Evolutionary conservation across 2,797 vertebrate genomes (phyloP), one percentile per base, ranked within the genome.

Genomic region (Knipowitschia caucasica): DNA sequence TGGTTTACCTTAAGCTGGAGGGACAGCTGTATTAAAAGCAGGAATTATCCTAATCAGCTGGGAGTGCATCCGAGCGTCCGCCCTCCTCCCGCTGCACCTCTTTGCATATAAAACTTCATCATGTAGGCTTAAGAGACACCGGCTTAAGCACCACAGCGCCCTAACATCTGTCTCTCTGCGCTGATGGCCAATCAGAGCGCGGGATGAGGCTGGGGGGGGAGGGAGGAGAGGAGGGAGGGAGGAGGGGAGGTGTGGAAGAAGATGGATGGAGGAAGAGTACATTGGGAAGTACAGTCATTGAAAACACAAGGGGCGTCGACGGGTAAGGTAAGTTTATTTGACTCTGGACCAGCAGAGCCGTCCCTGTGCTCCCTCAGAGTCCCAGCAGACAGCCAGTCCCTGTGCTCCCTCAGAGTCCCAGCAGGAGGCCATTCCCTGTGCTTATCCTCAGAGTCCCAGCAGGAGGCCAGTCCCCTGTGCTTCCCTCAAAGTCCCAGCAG

Each of bases 1-100:
- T 95, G 95, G 94, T 96, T 96, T 96, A 96, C 95, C 94, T 98
- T 98, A 96, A 96, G 94, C 94, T 93, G 92, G 91, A 95, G 91
- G 92, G 84, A 88, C 84, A 83, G 84, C 84, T 88, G 84, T 88
- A 85, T 86, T 84, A 88, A 85, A 86, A 83, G 74, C 78, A 82
- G 84, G 83, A 88, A 88, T 88, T 86, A 88, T 88, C 84, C 83
- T 86, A 88, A 86, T 86, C 84, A 85, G 83, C 82, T 79, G 77
- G 82, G 83, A 84, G 80, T 82, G 81, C 78, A 79, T 75, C 79
- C 81, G 27, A 74, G 66, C 78, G 62, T 59, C 60, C 58, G 62
- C 65, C 69, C 68, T 56, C 75, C 71, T 70, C 72, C 67, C 73
- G 69, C 80, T 72, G 74, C 77, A 83, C 83, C 83, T 83, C 81